phyloP scores from a whole-genome alignment of 1,140 invertebrate species.

The Cydia fagiglandana region DNA sequence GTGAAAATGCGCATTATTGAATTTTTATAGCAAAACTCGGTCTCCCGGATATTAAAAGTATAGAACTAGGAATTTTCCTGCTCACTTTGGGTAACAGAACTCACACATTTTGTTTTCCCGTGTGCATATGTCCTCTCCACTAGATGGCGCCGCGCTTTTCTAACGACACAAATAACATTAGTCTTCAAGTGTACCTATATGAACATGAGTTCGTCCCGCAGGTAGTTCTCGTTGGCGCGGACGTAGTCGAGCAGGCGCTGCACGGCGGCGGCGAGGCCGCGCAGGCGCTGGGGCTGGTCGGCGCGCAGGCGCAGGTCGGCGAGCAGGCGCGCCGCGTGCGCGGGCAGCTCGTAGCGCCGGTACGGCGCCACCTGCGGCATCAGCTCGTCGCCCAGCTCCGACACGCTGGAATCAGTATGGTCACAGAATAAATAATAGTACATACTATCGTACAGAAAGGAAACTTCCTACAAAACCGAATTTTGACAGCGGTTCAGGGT shows the following conservation, averaged over 20 bases:
- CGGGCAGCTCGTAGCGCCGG: constrained; percentile 56
- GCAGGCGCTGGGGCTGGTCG: neutral
- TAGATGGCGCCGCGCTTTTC: neutral
- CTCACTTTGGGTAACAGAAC: too few relatives aligned
- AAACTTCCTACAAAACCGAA: too few relatives aligned
- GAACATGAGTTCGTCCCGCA: constrained; percentile 47
- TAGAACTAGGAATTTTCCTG: too few relatives aligned
- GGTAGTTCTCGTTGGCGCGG: constrained; percentile 47
- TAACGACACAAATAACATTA: too few relatives aligned
- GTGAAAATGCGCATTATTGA: too few relatives aligned
- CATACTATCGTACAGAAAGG: too few relatives aligned
- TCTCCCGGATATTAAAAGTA: too few relatives aligned
- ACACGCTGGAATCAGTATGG: constrained; percentile 34
- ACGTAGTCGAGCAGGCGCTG: constrained; percentile 40
- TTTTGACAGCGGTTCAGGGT: too few relatives aligned
- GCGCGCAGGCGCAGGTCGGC: constrained; percentile 9
- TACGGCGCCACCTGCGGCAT: constrained; percentile 50
- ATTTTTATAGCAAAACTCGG: too few relatives aligned
- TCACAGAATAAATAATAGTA: too few relatives aligned
- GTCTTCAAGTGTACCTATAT: constrained; percentile 5
- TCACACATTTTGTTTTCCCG: too few relatives aligned
- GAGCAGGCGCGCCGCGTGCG: constrained; percentile 26
- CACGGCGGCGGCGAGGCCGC: constrained; percentile 23
- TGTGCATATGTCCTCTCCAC: too few relatives aligned
- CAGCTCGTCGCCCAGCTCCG: constrained; percentile 46